Evolutionary conservation across 2,797 vertebrate species (phyloP).

Genomic region (Sibirionetta formosa): DNA sequence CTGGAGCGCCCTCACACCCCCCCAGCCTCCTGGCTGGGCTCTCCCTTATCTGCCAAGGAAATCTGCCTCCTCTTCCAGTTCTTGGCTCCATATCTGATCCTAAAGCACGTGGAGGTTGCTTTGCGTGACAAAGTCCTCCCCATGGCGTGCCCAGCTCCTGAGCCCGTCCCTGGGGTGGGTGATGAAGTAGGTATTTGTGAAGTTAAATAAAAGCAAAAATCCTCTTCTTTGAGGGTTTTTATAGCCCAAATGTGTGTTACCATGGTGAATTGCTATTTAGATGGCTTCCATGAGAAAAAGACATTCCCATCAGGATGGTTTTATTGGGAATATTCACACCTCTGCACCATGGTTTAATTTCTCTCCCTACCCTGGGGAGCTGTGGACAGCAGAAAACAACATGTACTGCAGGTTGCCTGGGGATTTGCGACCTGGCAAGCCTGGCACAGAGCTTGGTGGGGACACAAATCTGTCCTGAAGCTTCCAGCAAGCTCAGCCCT

Average conservation of each 20-base stretch:
- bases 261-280: not conserved
- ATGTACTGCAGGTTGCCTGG: fast-evolving
- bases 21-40: not conserved
- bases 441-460: not conserved
- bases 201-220: not conserved
- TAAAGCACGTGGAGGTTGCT: not conserved
- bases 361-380: not conserved
- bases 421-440: fast-evolving
- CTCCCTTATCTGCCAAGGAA: not conserved
- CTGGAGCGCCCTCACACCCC: fast-evolving
- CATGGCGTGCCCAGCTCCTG: fast-evolving
- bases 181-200: not conserved
- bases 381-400: not conserved
- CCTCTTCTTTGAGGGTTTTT: not conserved
- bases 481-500: not conserved
- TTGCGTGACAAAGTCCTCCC: not conserved
- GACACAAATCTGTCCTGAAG: not conserved
- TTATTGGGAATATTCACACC: conserved; percentile 32
- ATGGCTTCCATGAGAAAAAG: not conserved
- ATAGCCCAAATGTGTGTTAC: not conserved
- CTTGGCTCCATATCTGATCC: not conserved
- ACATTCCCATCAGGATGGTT: not conserved
- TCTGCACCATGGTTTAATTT: not conserved
- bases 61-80: not conserved
- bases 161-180: fast-evolving